Percentiles rank a stretch among this genome's conserved stretches.
Evolutionary conservation across 2,888 invertebrate genomes (phyloP).

Genomic region (Vesta saturnalis): DNA sequence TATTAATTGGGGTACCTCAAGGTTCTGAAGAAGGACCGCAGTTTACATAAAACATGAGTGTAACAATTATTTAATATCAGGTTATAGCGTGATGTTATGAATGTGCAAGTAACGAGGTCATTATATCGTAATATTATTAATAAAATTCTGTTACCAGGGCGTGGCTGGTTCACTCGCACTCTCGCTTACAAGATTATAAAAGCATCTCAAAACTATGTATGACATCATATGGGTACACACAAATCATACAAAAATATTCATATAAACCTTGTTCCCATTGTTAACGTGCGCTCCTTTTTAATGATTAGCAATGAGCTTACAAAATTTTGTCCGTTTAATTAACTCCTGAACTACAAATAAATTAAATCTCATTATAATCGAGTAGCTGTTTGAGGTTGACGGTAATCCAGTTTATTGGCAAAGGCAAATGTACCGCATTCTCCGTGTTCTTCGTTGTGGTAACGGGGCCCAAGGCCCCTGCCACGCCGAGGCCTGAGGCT

Average conservation of each 20-base stretch:
- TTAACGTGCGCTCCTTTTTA: background rate
- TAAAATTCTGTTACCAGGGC: constrained; percentile 33
- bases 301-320: background rate
- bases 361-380: constrained; percentile 22
- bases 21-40: constrained; percentile 1
- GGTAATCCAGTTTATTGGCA: constrained; percentile 28
- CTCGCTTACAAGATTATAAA: constrained; percentile 28
- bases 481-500: constrained; percentile 47
- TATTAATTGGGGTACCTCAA: background rate
- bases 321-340: constrained; percentile 4
- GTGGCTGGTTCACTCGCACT: constrained; percentile 31
- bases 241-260: constrained; percentile 11
- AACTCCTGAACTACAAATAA: constrained; percentile 14
- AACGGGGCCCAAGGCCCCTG: constrained; percentile 50
- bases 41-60: background rate
- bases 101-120: constrained; percentile 35
- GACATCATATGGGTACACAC: constrained; percentile 4
- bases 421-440: constrained; percentile 38
- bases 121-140: constrained; percentile 34
- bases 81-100: constrained; percentile 23
- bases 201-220: constrained; percentile 26
- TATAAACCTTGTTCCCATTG: constrained; percentile 8
- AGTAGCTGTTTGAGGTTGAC: constrained; percentile 19
- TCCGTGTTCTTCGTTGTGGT: constrained; percentile 39
- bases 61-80: constrained; percentile 2